These are phyloP conservation scores for Crotalus helleri DNA, from an alignment of 2,113 vertebrate species.

Conservation along the genomic window DNA sequence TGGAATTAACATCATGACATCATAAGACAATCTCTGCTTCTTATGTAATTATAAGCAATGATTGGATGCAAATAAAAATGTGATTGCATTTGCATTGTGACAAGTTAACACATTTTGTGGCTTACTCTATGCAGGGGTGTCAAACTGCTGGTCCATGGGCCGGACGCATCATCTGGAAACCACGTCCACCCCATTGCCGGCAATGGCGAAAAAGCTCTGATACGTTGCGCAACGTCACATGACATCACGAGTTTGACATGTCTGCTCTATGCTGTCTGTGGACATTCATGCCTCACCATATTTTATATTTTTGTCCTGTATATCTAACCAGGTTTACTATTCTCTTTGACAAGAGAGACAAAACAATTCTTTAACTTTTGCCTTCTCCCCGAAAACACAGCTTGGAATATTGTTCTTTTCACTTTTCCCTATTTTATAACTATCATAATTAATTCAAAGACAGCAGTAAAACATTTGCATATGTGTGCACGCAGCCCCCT, in stretches of 20 bases:
- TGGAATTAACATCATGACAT: background rate
- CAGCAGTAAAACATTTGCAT: background rate
- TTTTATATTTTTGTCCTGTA: background rate
- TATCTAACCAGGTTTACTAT: slow-evolving; percentile 4
- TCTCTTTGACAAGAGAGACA: background rate
- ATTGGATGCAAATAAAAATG: background rate
- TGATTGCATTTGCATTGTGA: background rate
- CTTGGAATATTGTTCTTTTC: background rate
- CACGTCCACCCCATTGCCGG: too few relatives aligned
- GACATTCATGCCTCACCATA: background rate
- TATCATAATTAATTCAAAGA: background rate
- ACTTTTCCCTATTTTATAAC: background rate
- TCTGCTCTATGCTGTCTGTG: background rate
- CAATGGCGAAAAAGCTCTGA: too few relatives aligned
- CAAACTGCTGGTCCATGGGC: too few relatives aligned
- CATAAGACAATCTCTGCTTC: background rate
- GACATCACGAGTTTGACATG: too few relatives aligned
- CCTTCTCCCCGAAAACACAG: background rate
- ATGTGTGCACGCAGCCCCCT: background rate
- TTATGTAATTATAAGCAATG: background rate
- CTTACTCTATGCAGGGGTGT: background rate
- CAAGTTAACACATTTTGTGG: background rate
- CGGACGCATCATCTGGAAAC: too few relatives aligned
- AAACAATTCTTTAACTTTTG: slow-evolving; percentile 1
- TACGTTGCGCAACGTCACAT: too few relatives aligned